phyloP scores from a whole-genome alignment of 1,140 invertebrate species.

The Calycopis cecrops region DNA sequence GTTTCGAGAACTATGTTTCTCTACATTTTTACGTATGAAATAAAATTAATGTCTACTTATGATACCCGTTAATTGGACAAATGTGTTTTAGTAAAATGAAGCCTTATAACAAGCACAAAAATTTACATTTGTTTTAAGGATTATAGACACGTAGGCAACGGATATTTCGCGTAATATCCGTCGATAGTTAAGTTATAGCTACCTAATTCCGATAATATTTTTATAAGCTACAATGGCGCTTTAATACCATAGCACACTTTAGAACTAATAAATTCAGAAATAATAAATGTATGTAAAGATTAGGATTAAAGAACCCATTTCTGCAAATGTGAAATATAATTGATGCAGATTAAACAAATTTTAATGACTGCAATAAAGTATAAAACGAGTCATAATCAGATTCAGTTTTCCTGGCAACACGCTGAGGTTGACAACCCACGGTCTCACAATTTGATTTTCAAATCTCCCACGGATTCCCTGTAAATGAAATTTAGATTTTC shows the following conservation, averaged over 20 bases:
- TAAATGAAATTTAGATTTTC: background rate
- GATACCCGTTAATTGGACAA: background rate
- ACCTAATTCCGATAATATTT: too few species aligned
- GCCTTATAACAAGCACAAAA: background rate
- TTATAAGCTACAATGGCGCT: background rate
- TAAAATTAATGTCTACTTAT: background rate
- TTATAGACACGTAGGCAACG: background rate
- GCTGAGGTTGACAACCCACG: background rate
- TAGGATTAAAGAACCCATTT: too few species aligned
- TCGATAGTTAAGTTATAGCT: too few species aligned
- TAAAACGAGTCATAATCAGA: too few species aligned
- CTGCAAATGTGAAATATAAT: too few species aligned
- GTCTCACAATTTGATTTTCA: background rate
- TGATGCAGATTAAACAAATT: too few species aligned
- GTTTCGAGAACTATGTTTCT: background rate
- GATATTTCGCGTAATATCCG: background rate
- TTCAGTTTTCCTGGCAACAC: too few species aligned
- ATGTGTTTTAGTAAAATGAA: slow-evolving; percentile 19
- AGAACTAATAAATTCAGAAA: too few species aligned
- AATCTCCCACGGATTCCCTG: slow-evolving; percentile 18
- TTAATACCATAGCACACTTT: background rate
- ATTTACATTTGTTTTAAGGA: background rate
- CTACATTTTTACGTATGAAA: background rate
- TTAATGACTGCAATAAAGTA: too few species aligned
- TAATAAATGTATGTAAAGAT: too few species aligned